These are phyloP conservation scores for Oceanodroma tethys DNA, from an alignment of 2,113 vertebrate species.

Conservation along the genomic window DNA sequence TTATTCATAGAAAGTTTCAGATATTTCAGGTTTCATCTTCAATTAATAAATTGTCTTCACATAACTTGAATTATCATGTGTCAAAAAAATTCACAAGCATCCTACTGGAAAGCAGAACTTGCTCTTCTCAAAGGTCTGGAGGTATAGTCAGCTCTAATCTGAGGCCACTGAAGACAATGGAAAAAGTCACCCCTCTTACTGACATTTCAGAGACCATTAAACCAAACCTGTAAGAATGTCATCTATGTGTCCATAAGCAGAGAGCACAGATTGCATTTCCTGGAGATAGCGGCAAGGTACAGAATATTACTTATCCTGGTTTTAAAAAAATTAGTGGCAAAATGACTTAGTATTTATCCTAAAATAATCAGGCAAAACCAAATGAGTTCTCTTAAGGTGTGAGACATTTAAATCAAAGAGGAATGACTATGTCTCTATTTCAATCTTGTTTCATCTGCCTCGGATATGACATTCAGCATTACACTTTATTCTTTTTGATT, in stretches of 20 bases:
- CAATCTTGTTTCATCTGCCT: background rate
- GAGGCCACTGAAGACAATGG: background rate
- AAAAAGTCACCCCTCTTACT: background rate
- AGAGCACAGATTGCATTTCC: background rate
- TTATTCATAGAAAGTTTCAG: background rate
- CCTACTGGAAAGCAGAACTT: background rate
- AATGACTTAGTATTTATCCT: background rate
- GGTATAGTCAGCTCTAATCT: background rate
- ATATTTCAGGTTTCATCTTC: background rate
- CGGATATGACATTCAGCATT: background rate
- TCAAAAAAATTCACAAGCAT: background rate
- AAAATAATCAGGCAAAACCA: background rate
- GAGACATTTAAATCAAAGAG: background rate
- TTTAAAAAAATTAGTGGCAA: background rate
- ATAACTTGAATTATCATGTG: background rate
- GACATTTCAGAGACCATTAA: background rate
- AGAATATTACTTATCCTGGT: background rate
- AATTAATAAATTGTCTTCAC: background rate
- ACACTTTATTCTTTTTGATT: background rate
- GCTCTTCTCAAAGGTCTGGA: background rate
- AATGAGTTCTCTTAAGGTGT: background rate
- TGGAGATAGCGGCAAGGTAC: background rate
- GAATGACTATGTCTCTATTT: background rate
- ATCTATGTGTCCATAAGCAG: background rate
- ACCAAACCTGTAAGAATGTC: background rate